Conservation (phyloP, 2,888 invertebrate species). For the Dysmachus trigonus region DNA sequence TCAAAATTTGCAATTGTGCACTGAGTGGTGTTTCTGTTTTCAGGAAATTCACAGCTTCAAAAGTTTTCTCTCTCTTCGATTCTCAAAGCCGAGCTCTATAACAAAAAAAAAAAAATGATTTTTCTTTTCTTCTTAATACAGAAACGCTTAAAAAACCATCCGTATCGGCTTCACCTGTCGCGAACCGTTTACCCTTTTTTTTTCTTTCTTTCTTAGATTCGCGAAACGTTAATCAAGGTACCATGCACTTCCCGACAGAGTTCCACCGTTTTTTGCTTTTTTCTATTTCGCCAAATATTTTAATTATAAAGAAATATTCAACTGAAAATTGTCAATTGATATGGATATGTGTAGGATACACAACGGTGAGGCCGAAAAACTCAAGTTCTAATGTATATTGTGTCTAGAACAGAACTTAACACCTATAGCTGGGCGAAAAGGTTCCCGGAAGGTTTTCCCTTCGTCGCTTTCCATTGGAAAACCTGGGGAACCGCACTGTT, state of each 20-base stretch:
- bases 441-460: conserved; percentile 36
- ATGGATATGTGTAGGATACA: conserved; percentile 49
- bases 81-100: neutral
- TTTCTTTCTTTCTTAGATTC: neutral
- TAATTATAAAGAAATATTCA: conserved; percentile 37
- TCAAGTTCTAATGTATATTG: conserved; percentile 50
- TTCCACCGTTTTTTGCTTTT: neutral
- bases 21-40: conserved; percentile 23
- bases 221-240: neutral
- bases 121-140: too few relatives aligned
- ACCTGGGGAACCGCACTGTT: neutral
- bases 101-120: neutral
- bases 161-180: neutral
- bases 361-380: conserved; percentile 50
- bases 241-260: neutral
- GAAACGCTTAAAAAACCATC: neutral
- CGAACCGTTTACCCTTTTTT: neutral
- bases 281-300: neutral
- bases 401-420: conserved; percentile 50
- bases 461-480: conserved; percentile 43
- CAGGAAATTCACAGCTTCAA: conserved; percentile 16
- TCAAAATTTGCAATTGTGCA: conserved; percentile 37
- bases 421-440: conserved; percentile 46
- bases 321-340: conserved; percentile 49
- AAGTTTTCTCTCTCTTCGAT: neutral